phyloP scores from a whole-genome alignment of 2,888 invertebrate genomes.

The Orchesella flavescens region DNA sequence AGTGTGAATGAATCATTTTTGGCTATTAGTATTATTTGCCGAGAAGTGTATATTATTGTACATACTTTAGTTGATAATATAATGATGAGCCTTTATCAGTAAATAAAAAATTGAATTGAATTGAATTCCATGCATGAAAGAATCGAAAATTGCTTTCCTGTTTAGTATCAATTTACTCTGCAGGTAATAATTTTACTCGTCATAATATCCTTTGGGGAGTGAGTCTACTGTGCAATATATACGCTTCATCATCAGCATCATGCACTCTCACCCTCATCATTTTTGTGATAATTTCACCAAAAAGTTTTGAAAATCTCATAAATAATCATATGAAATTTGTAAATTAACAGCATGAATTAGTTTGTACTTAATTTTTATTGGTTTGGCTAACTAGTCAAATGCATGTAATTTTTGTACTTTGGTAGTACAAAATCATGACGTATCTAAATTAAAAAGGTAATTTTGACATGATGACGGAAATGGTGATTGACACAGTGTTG shows the following conservation, averaged over 20 bases:
- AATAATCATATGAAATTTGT: not conserved
- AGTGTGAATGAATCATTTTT: constrained; percentile 21
- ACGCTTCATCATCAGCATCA: not conserved
- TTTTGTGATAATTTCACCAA: no score
- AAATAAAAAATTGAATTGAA: constrained; percentile 19
- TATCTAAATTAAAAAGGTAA: not conserved
- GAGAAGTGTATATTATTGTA: not conserved
- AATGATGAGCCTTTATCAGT: not conserved
- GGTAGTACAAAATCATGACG: no score
- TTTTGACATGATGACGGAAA: not conserved
- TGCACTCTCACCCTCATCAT: no score
- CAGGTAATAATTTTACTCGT: constrained; percentile 14
- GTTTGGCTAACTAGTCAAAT: no score
- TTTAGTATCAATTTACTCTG: constrained; percentile 25
- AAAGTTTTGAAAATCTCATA: not conserved
- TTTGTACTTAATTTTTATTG: no score
- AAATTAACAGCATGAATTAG: no score
- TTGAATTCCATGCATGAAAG: not conserved
- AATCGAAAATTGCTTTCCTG: constrained; percentile 6
- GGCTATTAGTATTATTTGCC: not conserved
- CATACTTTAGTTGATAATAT: not conserved
- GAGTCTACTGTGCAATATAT: not conserved
- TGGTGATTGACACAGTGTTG: not conserved
- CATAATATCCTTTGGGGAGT: not conserved
- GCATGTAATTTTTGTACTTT: no score